phyloP scores from a whole-genome alignment of 2,888 invertebrate species.

The Lepidocyrtoides sp. region DNA sequence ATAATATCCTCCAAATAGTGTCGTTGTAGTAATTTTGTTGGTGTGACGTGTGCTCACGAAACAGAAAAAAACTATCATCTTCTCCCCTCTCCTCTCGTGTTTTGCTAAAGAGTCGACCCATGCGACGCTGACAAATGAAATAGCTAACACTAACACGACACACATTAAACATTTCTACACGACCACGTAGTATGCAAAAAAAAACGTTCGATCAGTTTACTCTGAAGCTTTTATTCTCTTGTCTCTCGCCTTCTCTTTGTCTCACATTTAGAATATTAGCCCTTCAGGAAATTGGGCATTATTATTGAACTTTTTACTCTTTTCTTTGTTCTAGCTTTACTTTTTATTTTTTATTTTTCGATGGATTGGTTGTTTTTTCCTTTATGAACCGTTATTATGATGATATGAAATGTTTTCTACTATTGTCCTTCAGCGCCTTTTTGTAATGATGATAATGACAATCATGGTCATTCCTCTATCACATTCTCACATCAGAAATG shows the following conservation, averaged over 20 bases:
- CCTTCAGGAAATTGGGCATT: constrained; percentile 18
- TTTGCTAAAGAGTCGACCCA: not conserved
- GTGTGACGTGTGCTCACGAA: not conserved
- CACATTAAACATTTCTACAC: constrained; percentile 60
- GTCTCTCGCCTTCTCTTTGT: not conserved
- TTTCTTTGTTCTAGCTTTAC: not conserved
- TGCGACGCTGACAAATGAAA: constrained; percentile 69
- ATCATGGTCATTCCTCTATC: constrained; percentile 50
- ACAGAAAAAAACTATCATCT: not conserved
- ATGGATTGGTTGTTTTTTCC: not conserved
- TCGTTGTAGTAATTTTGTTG: too few relatives aligned
- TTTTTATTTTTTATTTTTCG: not conserved
- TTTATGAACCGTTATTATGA: constrained; percentile 22
- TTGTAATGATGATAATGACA: constrained; percentile 32
- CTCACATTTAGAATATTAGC: not conserved
- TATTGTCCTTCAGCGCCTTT: not conserved
- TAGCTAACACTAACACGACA: constrained; percentile 71
- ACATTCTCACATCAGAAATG: constrained; percentile 26
- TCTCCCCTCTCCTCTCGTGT: not conserved
- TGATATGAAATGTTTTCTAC: not conserved
- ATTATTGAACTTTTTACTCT: constrained; percentile 7
- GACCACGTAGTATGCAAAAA: not conserved
- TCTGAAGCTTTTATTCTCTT: not conserved
- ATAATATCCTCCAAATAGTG: too few relatives aligned
- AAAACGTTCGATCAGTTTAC: not conserved